Base-by-base conservation (phyloP, 2,797 vertebrate genomes). In the Phaenicophaeus curvirostris region DNA sequence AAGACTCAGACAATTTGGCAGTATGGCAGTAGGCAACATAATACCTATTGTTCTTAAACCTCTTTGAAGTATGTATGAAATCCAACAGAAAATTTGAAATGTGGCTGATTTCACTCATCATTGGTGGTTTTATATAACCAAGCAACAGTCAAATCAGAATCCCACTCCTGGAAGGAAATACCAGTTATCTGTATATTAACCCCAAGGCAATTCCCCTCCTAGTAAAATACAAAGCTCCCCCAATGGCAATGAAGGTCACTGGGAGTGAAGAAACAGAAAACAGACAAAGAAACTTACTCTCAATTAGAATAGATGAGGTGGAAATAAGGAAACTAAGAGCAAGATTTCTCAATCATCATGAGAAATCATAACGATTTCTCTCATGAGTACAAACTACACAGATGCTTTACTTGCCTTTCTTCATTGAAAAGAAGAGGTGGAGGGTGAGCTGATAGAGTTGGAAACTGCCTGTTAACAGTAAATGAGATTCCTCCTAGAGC, bases 41-140 rank as follows among this genome's bases (percentile, higher is more conserved):
- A 57, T 57, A 71, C 41, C 77, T 75, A 62, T 66, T 92, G 66
- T 92, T 85, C 85, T 50, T 92, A 81, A 87, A 84, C 3, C 8
- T 63, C 69, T 88, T 91, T 76, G 87, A 96, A 94, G 88, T 67
- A 73, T n/a, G 74, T 97, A 94, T 54, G 62, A 92, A 94, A 87
- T 84, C 35, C 73, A 89, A n/a, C 11, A 73, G 85, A 92, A 79
- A 59, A 82, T 79, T 81, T 90, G 41, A 87, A 91, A 50, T 18
- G 35, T 0, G 3, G 8, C 51, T 46, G 58, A 66, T 48, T 92
- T 93, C 50, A 55, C 61, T 85, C 79, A 76, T 81, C 76, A 23
- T 62, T 30, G 54, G 10, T 55, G 54, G 73, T 93, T 81, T 96
- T 78, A 42, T 35, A 75, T 91, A 86, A 80, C 76, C 58, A 62